A percentile compares a stretch with the other conserved stretches of the same genome.
phyloP scores from a whole-genome alignment of 2,888 invertebrate genomes.

The Ariolimax columbianus region DNA sequence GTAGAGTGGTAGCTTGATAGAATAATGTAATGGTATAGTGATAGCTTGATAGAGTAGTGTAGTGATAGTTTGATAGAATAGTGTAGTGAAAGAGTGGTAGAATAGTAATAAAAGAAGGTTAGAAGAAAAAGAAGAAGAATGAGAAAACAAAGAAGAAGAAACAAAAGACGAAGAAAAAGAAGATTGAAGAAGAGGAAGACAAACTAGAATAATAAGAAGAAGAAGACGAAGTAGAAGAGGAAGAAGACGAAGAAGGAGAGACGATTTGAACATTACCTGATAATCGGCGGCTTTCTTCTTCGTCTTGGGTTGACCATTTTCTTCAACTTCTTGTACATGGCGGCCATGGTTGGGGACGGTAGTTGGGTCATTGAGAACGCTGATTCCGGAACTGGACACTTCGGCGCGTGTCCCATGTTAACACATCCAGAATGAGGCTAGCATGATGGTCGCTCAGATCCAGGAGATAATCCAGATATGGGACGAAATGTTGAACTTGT shows the following conservation, averaged over 20 bases:
- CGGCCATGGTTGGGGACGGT: constrained; percentile 48
- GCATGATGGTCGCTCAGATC: constrained; percentile 5
- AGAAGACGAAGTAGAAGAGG: no score
- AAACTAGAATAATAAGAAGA: neutral
- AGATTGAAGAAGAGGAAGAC: neutral
- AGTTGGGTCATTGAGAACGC: constrained; percentile 6
- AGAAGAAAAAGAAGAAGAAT: no score
- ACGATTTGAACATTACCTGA: constrained; percentile 46
- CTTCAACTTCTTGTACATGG: constrained; percentile 56
- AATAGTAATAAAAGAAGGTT: no score
- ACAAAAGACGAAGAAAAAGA: neutral
- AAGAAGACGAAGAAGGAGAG: neutral
- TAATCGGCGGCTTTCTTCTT: constrained; percentile 44
- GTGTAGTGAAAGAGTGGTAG: no score
- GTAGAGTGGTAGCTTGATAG: no score
- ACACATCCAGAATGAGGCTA: neutral
- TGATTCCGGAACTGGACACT: constrained; percentile 10
- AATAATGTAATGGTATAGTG: no score
- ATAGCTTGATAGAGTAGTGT: no score
- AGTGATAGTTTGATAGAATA: no score
- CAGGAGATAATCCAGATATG: neutral
- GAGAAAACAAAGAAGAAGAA: no score
- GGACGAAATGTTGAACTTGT: neutral
- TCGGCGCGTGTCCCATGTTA: constrained; percentile 42
- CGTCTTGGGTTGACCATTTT: constrained; percentile 54